phyloP scores from a whole-genome alignment of 2,888 invertebrate genomes.

The Mythimna loreyi region DNA sequence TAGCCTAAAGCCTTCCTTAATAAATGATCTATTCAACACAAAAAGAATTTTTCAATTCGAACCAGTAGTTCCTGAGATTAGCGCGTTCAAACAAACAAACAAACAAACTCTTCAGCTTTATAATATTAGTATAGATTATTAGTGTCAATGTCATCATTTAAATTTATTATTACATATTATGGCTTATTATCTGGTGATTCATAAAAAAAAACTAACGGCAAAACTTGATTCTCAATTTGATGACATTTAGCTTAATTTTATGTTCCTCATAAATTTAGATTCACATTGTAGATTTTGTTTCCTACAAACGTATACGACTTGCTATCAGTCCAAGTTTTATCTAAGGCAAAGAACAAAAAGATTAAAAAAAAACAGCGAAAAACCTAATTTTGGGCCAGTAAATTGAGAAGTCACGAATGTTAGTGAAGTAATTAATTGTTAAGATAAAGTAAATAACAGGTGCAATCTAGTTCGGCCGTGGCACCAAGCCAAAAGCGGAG shows the following conservation, averaged over 20 bases:
- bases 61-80: too few species aligned
- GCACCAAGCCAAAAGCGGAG: constrained; percentile 52
- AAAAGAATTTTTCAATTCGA: too few species aligned
- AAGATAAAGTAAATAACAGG: constrained; percentile 63
- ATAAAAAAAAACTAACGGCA: neutral
- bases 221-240: neutral
- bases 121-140: too few species aligned
- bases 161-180: too few species aligned
- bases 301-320: constrained; percentile 3
- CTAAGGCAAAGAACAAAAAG: neutral
- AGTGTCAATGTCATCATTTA: too few species aligned
- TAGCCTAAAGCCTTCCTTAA: too few species aligned
- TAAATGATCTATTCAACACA: too few species aligned
- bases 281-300: neutral
- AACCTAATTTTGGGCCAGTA: constrained; percentile 16
- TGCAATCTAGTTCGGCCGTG: constrained; percentile 56
- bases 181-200: too few species aligned
- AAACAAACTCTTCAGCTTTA: too few species aligned
- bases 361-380: neutral
- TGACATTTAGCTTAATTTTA: neutral
- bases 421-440: constrained; percentile 59
- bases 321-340: neutral
- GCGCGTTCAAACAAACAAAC: too few species aligned
- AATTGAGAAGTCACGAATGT: constrained; percentile 56
- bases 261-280: neutral